Evolutionary conservation across 2,113 vertebrate genomes (phyloP).

Genomic region (Sprattus sprattus): DNA sequence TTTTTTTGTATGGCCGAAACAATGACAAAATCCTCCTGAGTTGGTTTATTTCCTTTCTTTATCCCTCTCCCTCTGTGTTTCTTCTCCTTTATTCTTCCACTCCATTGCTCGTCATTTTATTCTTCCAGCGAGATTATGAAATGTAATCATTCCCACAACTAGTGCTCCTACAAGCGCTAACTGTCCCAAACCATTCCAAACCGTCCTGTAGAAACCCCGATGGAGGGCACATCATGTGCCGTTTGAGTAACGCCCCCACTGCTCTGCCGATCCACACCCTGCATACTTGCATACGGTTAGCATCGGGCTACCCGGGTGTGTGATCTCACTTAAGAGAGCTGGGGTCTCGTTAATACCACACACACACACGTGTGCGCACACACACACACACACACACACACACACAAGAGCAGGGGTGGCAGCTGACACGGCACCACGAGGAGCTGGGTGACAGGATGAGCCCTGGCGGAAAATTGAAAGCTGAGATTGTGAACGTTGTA

Average conservation of each 20-base stretch:
- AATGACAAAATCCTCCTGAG: conserved; percentile 63
- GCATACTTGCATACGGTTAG: not conserved
- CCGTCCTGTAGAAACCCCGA: not conserved
- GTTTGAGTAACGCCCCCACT: not conserved
- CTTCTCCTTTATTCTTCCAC: conserved; percentile 56
- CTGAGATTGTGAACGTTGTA: not conserved
- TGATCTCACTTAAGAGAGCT: not conserved
- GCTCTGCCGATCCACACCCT: too few species aligned
- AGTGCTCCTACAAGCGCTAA: conserved; percentile 60
- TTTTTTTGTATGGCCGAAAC: conserved; percentile 53
- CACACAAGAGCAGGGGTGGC: not conserved
- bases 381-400: not conserved
- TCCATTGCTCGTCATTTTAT: not conserved
- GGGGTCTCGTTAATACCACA: not conserved
- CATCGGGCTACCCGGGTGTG: not conserved
- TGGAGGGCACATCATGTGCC: not conserved
- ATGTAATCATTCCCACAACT: conserved; percentile 55
- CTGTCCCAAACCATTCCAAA: not conserved
- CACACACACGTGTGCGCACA: not conserved
- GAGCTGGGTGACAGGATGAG: too few species aligned
- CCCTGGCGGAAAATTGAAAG: too few species aligned
- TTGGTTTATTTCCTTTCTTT: conserved; percentile 57
- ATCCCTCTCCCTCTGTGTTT: conserved; percentile 49
- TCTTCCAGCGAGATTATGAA: conserved; percentile 47
- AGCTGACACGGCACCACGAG: not conserved